Evolutionary conservation across 2,113 vertebrate genomes (phyloP).

Genomic region (Tupaia tana): DNA sequence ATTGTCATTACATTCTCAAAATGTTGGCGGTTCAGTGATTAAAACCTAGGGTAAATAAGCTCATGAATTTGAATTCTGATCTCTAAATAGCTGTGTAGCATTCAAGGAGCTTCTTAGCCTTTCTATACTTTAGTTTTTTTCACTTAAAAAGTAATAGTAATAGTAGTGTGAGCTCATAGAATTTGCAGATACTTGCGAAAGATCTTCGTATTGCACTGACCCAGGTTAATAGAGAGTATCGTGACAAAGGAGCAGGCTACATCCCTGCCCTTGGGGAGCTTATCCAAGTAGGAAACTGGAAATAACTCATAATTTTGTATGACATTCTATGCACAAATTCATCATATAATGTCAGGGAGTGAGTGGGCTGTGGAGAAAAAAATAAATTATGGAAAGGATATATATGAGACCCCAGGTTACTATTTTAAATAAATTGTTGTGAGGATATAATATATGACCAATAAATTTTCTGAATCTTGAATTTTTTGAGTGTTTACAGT

Average conservation of each 20-base stretch:
- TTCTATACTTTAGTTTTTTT: not conserved
- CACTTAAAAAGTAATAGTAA: not conserved
- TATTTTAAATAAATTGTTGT: not conserved
- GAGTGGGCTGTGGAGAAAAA: not conserved
- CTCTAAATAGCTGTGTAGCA: not conserved
- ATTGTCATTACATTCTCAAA: not conserved
- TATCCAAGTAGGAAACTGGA: not conserved
- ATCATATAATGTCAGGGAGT: not conserved
- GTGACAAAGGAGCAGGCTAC: not conserved
- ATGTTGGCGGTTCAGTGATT: not conserved
- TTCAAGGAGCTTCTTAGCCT: not conserved
- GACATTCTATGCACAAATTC: too few species aligned
- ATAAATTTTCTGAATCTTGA: not conserved
- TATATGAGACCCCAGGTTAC: not conserved
- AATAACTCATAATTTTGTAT: not conserved
- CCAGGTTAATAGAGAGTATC: not conserved
- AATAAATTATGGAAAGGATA: not conserved
- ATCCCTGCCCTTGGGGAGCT: not conserved
- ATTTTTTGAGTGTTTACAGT: constrained; percentile 6
- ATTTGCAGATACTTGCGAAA: not conserved
- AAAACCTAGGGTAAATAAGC: not conserved
- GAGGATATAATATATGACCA: not conserved
- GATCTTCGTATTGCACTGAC: not conserved
- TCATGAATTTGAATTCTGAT: not conserved
- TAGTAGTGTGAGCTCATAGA: not conserved